A percentile compares a stretch with the other conserved stretches of the same genome.
Conservation (phyloP, 2,113 vertebrate species). For the Calyptomena viridis region DNA sequence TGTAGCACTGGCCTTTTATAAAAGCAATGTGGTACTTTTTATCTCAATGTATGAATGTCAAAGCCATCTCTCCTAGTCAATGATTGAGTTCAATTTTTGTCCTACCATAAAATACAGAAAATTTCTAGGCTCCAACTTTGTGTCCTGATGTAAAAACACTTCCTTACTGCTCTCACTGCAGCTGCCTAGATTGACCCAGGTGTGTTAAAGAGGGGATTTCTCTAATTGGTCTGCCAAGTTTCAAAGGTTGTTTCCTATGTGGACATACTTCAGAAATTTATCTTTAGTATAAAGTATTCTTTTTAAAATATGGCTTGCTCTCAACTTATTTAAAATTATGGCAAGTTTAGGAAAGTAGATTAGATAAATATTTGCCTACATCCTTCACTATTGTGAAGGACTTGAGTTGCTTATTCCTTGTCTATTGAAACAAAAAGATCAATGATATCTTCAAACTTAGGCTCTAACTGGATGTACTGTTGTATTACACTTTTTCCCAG, state of each 20-base stretch:
- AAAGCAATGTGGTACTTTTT: neutral
- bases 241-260: neutral
- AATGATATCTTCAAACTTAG: neutral
- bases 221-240: neutral
- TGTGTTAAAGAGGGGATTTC: neutral
- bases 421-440: neutral
- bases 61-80: neutral
- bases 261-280: neutral
- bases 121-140: neutral
- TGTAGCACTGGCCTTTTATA: neutral
- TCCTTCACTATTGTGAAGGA: neutral
- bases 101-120: neutral
- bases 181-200: neutral
- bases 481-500: neutral
- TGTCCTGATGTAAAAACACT: neutral
- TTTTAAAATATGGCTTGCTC: neutral
- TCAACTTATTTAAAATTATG: neutral
- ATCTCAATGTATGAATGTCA: neutral
- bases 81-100: neutral
- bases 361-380: neutral
- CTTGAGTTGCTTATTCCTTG: neutral
- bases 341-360: neutral
- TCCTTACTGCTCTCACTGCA: neutral
- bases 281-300: neutral
- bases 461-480: neutral